A percentile compares a stretch with the other conserved stretches of the same genome.
Evolutionary conservation across 2,113 vertebrate species (phyloP).

Genomic region (Microcebus ravelobensis): DNA sequence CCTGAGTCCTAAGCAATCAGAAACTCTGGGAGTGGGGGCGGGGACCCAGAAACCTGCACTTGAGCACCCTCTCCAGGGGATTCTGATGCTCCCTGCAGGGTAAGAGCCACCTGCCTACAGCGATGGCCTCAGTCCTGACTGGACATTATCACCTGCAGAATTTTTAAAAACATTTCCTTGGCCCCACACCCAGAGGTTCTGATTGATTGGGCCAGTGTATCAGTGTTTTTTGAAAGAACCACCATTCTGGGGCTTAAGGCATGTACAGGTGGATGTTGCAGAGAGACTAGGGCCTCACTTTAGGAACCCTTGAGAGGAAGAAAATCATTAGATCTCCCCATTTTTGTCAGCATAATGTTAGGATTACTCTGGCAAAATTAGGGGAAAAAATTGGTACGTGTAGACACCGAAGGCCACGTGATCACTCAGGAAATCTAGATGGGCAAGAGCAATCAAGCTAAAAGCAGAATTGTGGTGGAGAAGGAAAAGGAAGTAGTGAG

Average conservation of each 20-base stretch:
- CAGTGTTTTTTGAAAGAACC: neutral
- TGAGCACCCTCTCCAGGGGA: neutral
- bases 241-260: rapidly evolving
- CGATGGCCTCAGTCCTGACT: neutral
- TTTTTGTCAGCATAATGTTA: neutral
- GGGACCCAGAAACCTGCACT: neutral
- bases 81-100: neutral
- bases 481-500: neutral
- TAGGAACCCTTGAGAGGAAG: neutral
- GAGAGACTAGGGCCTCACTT: neutral
- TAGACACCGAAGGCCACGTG: neutral
- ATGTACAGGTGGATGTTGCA: neutral
- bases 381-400: neutral
- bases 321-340: neutral
- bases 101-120: neutral
- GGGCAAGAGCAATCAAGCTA: neutral
- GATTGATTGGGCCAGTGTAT: neutral
- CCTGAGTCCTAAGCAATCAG: neutral
- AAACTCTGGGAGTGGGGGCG: neutral
- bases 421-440: neutral
- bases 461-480: neutral
- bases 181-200: neutral
- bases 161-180: neutral
- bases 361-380: neutral
- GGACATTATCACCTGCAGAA: neutral